Evolutionary conservation across 2,113 vertebrate genomes (phyloP).

Genomic region (Philantomba maxwellii): DNA sequence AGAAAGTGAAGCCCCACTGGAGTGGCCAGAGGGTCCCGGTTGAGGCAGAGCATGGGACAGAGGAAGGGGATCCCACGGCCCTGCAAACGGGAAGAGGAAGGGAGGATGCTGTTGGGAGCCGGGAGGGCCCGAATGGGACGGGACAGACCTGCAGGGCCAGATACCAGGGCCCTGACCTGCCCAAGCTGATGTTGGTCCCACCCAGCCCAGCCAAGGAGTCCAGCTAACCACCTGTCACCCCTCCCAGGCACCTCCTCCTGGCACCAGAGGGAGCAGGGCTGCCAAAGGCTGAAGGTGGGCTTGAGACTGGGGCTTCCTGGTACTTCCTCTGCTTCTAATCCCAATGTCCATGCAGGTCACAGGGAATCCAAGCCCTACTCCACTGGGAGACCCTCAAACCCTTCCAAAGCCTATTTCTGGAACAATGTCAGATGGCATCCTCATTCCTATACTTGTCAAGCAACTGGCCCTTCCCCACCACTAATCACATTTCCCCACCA

Average conservation of each 20-base stretch:
- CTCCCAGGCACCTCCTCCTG: slow-evolving; percentile 14
- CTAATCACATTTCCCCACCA: background rate
- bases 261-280: background rate
- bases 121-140: slow-evolving; percentile 31
- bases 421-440: background rate
- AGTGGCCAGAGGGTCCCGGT: background rate
- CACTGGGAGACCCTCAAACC: background rate
- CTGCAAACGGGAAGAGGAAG: background rate
- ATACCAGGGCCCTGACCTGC: slow-evolving; percentile 69
- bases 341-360: background rate
- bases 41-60: background rate
- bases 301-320: background rate
- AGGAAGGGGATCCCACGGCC: background rate
- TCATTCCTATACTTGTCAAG: background rate
- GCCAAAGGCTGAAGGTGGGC: background rate
- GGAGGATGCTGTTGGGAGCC: background rate
- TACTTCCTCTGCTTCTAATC: background rate
- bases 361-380: background rate
- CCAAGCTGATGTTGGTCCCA: slow-evolving; percentile 50
- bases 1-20: background rate
- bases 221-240: slow-evolving; percentile 37
- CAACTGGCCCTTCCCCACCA: background rate
- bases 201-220: slow-evolving; percentile 62
- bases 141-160: slow-evolving; percentile 64
- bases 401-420: background rate